These are phyloP conservation scores for Brachirus orientalis DNA, from an alignment of 2,113 vertebrate genomes.

Conservation along the genomic window DNA sequence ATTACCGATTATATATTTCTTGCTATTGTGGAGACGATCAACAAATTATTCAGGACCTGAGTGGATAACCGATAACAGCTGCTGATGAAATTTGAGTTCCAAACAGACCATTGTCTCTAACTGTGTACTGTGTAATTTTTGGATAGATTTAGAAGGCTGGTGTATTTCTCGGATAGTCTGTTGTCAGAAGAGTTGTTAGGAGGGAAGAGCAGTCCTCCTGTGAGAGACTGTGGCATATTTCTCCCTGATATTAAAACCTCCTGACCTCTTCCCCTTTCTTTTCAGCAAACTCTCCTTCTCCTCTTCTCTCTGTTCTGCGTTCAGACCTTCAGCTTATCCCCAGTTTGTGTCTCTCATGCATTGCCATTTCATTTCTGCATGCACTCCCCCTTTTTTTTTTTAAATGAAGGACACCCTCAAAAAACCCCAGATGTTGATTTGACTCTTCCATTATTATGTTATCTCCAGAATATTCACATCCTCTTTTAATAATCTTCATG, in stretches of 20 bases:
- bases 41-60: neutral
- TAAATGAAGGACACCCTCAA: too few species aligned
- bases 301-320: neutral
- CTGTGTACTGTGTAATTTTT: neutral
- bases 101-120: too few species aligned
- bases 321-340: neutral
- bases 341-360: neutral
- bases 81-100: neutral
- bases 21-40: neutral
- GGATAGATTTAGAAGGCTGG: neutral
- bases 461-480: neutral
- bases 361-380: neutral
- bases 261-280: neutral
- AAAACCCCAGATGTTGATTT: neutral
- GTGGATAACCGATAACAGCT: neutral
- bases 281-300: neutral
- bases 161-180: neutral
- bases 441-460: neutral
- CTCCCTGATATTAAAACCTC: constrained; percentile 6
- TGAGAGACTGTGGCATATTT: neutral
- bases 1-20: too few species aligned
- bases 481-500: neutral
- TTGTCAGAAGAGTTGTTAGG: constrained; percentile 7
- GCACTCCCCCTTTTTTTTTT: neutral
- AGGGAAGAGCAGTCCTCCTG: constrained; percentile 2